Base-by-base conservation (phyloP, 2,113 vertebrate species). In the Pleuronectes platessa region DNA sequence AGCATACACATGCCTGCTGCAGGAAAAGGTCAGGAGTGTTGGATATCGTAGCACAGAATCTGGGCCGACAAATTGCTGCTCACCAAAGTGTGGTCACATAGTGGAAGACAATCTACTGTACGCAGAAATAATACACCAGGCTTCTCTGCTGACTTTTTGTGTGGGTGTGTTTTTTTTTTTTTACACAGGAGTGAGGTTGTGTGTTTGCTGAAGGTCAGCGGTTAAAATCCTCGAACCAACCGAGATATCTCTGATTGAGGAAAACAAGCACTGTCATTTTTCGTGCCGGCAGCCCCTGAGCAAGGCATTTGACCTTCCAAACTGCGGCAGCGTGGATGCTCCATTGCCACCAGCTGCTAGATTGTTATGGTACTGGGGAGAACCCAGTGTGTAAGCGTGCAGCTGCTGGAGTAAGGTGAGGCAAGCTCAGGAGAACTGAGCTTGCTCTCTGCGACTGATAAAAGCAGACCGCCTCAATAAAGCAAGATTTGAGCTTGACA, bases 21-120 rank as follows among this genome's bases (percentile, higher is more conserved):
- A 71, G 71, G 72, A 65, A 86, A 83, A 86, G 90, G 84, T 91
- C 88, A 88, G 62, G 59, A 76, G 67, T 68, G 53, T 35, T 70
- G 49, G 68, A 68, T 89, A 87, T 88, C 83, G 82, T 42, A 66
- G 64, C 42, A 11, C 69, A 69, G 65, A 65, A 91, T 88, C 76
- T 83, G 53, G 65, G 37, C 63, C 71, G 70, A 66, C 37, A 88
- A 81, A 87, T 87, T 82, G 78, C 84, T 67, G 71, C 65, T 81
- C 61, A 64, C 63, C 27, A 76, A 66, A 69, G 64, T 83, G 71
- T 71, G 56, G 26, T 71, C 74, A 42, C 37, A 58, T 9, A 61
- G 77, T 5, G 9, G 68, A 60, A 79, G 61, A 83, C 71, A 76
- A 67, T 90, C 67, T 76, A 26, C 62, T 67, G 68, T 58, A 37